Evolutionary conservation across 2,113 vertebrate species (phyloP), one percentile per base, ranked within the genome.

Genomic region (Bostrychus sinensis): DNA sequence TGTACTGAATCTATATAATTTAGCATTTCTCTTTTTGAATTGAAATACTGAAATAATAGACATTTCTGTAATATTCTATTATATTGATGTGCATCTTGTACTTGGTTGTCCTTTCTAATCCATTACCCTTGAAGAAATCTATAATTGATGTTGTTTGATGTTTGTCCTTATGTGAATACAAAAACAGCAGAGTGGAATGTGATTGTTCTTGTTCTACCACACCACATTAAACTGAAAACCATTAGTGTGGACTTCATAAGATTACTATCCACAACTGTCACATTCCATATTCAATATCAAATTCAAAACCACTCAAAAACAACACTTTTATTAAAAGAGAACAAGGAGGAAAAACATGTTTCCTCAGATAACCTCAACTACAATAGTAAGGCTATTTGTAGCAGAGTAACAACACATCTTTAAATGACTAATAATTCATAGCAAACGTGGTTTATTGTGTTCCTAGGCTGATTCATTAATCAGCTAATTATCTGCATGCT

Each of bases 401-500:
- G 10, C 25, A 51, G 13, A 51, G 13, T 28, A 51, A 30, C 22
- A 51, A 23, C 25, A 22, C 17, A 45, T 13, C 25, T 8, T 51
- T 55, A 34, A 36, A 12, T 7, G 2, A 55, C 8, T 17, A 13
- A 39, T 39, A 39, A 39, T 28, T 51, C 25, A 28, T 51, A 3
- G 26, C n/a, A 46, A 43, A 9, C 41, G 41, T 39, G 19, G 28
- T 38, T 14, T 3, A 56, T 42, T 28, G 0, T 32, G 66, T 41
- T 60, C 38, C 22, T 30, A 30, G 54, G 25, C 28, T 51, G 28
- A 55, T 61, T 65, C n/a, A 62, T 74, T 20, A 62, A 57, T 55
- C 32, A 7, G n/a, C 53, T 34, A 5, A 36, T 36, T 55, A 55
- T 13, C 11, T 20, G 10, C 2, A 26, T 55, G 56, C 25, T 28